These are phyloP conservation scores for Sphaerophoria rueppellii DNA, from an alignment of 2,888 invertebrate species.

Conservation along the genomic window DNA sequence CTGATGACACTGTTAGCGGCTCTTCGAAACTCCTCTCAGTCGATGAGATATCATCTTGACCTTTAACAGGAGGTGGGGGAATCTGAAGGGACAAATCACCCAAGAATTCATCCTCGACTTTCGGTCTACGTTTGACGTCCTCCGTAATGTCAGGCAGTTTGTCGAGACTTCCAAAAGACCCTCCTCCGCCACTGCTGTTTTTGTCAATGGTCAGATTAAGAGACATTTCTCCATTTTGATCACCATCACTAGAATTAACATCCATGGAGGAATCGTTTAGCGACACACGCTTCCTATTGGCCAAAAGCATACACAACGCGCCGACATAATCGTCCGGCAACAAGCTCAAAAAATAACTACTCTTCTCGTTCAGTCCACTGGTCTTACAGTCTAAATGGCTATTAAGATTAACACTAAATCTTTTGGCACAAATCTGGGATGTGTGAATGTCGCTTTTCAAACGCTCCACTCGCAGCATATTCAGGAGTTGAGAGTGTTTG, in stretches of 20 bases:
- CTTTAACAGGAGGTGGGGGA: slow-evolving; percentile 73
- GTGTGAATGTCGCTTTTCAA: slow-evolving; percentile 85
- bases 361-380: slow-evolving; percentile 74
- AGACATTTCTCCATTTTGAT: slow-evolving; percentile 72
- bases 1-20: slow-evolving; percentile 43
- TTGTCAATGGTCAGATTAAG: slow-evolving; percentile 77
- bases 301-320: slow-evolving; percentile 90
- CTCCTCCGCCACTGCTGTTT: slow-evolving; percentile 59
- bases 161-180: slow-evolving; percentile 71
- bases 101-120: slow-evolving; percentile 36
- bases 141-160: slow-evolving; percentile 60
- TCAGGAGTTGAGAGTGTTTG: slow-evolving; percentile 85
- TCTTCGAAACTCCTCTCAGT: slow-evolving; percentile 38
- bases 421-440: slow-evolving; percentile 85
- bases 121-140: slow-evolving; percentile 62
- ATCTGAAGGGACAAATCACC: slow-evolving; percentile 70
- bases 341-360: slow-evolving; percentile 85
- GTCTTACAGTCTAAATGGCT: slow-evolving; percentile 59
- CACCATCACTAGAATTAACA: slow-evolving; percentile 34
- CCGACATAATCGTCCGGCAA: slow-evolving; percentile 88
- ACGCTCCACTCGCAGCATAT: slow-evolving; percentile 85
- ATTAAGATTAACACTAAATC: slow-evolving; percentile 84
- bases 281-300: slow-evolving; percentile 78
- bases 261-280: slow-evolving; percentile 50
- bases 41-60: slow-evolving; percentile 52